Base-by-base conservation (phyloP, 1,140 invertebrate genomes). In the Trichomalopsis sarcophagae region DNA sequence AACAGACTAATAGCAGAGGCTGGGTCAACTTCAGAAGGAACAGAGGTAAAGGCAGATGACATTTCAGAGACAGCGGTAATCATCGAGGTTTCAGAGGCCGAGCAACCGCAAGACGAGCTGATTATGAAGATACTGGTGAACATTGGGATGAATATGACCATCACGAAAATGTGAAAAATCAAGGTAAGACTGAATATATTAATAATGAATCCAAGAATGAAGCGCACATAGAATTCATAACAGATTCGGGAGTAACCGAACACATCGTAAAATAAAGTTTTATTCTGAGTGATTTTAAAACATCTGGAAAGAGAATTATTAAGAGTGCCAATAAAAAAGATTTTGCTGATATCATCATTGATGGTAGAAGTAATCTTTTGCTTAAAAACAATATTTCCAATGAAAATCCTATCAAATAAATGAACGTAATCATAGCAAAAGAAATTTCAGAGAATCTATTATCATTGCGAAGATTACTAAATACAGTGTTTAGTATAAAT, bases 401-500 rank as follows among this genome's bases (percentile, higher is more conserved):
- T 47, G 62, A 30, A 13, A 86, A 84, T 44, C 2, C 10, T 27
- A 86, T 87, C 10, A 88, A 87, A 77, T 85, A 86, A 85, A 85
- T 84, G 47, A 86, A 88, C 47, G 87, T 87, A 21, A 74, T 87
- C n/a, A 84, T 84, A 3, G 87, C 87, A 17, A 81, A 85, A 86
- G 80, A 87, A 36, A 85, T 88, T 62, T 84, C 88, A 69, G 85
- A 88, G 10, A 87, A 87, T 82, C 68, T 87, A 9, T 36, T 87
- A 21, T 87, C 87, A 36, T 36, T 88, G 23, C 13, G 86, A 66
- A 82, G 68, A 50, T 79, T 88, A 71, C 86, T 55, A 78, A 85
- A 88, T 73, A 81, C 77, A 62, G 83, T 83, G 30, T 86, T 87
- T n/a, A 40, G 85, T 69, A 86, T 88, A 55, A 30, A 86, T 66